phyloP scores from a whole-genome alignment of 2,888 invertebrate species.

The Mamestra brassicae region DNA sequence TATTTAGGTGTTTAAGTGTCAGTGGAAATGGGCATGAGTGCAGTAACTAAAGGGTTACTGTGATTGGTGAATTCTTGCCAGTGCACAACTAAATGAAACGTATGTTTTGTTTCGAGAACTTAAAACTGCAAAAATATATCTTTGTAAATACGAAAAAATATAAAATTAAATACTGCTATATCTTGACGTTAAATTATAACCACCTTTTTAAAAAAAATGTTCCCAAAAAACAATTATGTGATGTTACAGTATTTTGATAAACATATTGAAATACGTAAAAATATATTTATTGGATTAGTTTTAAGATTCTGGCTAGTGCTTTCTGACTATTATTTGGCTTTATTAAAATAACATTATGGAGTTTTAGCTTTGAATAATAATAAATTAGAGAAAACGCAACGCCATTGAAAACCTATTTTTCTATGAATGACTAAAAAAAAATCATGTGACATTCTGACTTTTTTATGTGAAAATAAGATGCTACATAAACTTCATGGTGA shows the following conservation, averaged over 20 bases:
- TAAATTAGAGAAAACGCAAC: conserved; percentile 20
- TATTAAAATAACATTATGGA: no score
- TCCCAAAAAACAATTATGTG: conserved; percentile 55
- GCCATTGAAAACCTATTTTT: conserved; percentile 14
- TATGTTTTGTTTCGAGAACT: conserved; percentile 5
- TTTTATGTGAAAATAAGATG: not conserved
- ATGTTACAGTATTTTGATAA: conserved; percentile 67
- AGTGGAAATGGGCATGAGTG: not conserved
- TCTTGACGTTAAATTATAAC: conserved; percentile 23
- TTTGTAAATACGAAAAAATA: conserved; percentile 5
- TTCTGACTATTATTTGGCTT: not conserved
- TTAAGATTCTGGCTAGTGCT: conserved; percentile 20
- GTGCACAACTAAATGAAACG: not conserved
- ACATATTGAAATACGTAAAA: conserved; percentile 50
- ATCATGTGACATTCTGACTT: not conserved
- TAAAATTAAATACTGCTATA: not conserved
- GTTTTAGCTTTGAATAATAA: not conserved
- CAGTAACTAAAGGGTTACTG: not conserved
- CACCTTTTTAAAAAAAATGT: conserved; percentile 23
- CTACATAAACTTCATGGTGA: not conserved
- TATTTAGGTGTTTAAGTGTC: not conserved
- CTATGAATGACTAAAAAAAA: not conserved
- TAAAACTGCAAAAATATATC: not conserved
- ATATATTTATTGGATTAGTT: conserved; percentile 57
- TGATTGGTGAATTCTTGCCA: not conserved